phyloP scores from a whole-genome alignment of 2,797 vertebrate species.

The Scarus forsteni region DNA sequence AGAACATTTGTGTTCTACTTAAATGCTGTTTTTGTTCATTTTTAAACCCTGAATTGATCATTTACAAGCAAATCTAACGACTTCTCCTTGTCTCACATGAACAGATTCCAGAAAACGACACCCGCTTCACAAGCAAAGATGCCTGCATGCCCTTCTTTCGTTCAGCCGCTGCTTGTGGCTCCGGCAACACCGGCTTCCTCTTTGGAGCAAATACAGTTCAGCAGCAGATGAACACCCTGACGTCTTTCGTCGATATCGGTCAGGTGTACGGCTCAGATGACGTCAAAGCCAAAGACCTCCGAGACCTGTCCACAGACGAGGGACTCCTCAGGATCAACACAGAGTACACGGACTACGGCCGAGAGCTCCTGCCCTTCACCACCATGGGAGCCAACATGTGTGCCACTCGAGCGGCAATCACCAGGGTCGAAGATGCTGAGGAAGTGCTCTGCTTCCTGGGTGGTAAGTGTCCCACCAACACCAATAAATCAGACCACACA shows the following conservation, averaged over 20 bases:
- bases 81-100: conserved; percentile 1
- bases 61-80: no score
- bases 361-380: conserved; percentile 85
- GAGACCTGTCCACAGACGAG: conserved; percentile 75
- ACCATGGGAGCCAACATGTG: conserved; percentile 73
- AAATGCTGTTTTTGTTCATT: no score
- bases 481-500: no score
- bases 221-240: conserved; percentile 90
- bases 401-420: conserved; percentile 76
- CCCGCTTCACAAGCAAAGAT: conserved; percentile 42
- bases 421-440: conserved; percentile 11
- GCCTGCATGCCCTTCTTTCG: conserved; percentile 88
- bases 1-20: background rate
- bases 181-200: conserved; percentile 43
- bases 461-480: conserved; percentile 75
- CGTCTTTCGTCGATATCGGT: conserved; percentile 86
- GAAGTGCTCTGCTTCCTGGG: conserved; percentile 88
- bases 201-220: conserved; percentile 66
- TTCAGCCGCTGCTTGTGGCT: conserved; percentile 84
- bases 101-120: conserved; percentile 84
- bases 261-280: conserved; percentile 86
- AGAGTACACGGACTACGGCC: conserved; percentile 74
- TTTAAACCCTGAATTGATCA: no score
- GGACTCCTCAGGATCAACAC: conserved; percentile 88
- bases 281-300: conserved; percentile 71